phyloP scores from a whole-genome alignment of 2,113 vertebrate species.

The Entosphenus tridentatus region DNA sequence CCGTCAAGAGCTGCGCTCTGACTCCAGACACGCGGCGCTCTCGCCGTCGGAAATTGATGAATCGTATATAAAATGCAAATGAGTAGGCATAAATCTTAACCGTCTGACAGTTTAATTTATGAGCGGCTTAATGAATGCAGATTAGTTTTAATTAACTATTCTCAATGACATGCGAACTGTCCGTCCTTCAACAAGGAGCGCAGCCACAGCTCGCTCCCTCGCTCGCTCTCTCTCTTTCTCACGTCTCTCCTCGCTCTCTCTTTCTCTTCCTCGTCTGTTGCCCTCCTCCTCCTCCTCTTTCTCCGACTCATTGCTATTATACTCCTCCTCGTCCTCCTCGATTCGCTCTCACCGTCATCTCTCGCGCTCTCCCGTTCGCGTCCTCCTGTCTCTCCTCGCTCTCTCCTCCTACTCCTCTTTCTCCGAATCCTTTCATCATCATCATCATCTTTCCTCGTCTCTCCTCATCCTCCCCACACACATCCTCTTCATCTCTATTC shows the following conservation, averaged over 20 bases:
- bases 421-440: not conserved
- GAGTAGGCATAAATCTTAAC: conserved; percentile 6
- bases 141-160: conserved; percentile 7
- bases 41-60: conserved; percentile 6
- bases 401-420: not conserved
- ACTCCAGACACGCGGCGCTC: conserved; percentile 1
- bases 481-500: not conserved
- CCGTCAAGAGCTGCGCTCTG: not conserved
- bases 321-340: not conserved
- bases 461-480: not conserved
- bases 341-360: not conserved
- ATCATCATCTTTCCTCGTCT: not conserved
- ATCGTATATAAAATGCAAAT: conserved; percentile 7
- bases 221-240: not conserved
- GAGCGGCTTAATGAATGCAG: conserved; percentile 6
- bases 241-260: not conserved
- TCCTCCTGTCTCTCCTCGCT: not conserved
- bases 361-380: not conserved
- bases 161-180: conserved; percentile 6
- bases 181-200: conserved; percentile 3
- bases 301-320: not conserved
- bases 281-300: not conserved
- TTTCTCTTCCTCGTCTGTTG: not conserved
- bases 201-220: not conserved
- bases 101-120: conserved; percentile 7